Evolutionary conservation across 2,888 invertebrate species (phyloP).

Genomic region (Trissonchulus latispiculum): DNA sequence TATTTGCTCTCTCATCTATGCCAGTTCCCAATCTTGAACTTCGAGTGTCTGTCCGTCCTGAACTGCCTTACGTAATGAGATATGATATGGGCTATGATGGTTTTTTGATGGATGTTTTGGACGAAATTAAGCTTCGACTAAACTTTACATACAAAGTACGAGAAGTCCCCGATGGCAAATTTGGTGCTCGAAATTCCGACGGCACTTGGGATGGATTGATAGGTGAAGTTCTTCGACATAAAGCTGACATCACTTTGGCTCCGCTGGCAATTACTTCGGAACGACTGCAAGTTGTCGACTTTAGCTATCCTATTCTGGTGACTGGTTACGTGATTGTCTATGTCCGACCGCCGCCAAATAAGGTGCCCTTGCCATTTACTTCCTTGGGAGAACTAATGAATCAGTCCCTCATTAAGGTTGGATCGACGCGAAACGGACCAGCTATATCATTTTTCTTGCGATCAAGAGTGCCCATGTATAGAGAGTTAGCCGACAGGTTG

Average conservation of each 20-base stretch:
- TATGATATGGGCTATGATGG: no score
- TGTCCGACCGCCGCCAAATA: background rate
- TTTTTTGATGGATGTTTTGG: no score
- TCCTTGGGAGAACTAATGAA: background rate
- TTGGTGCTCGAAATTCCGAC: background rate
- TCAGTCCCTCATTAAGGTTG: background rate
- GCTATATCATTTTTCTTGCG: background rate
- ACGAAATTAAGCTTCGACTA: no score
- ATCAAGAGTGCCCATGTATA: background rate
- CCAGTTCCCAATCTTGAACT: no score
- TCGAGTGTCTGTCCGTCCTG: no score
- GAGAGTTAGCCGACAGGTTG: background rate
- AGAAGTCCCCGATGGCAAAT: conserved; percentile 3
- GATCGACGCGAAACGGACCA: background rate
- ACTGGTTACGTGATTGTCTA: background rate
- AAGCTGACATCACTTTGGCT: background rate
- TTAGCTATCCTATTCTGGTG: conserved; percentile 3
- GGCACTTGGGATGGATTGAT: conserved; percentile 5
- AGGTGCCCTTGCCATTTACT: background rate
- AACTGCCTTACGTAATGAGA: no score
- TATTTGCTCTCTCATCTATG: no score
- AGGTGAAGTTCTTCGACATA: background rate
- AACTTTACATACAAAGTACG: no score
- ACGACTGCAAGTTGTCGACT: conserved; percentile 4
- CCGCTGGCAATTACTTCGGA: background rate